These are phyloP conservation scores for Paramuricea clavata DNA, from an alignment of 92 coral and sea anemone genomes.

Conservation along the genomic window DNA sequence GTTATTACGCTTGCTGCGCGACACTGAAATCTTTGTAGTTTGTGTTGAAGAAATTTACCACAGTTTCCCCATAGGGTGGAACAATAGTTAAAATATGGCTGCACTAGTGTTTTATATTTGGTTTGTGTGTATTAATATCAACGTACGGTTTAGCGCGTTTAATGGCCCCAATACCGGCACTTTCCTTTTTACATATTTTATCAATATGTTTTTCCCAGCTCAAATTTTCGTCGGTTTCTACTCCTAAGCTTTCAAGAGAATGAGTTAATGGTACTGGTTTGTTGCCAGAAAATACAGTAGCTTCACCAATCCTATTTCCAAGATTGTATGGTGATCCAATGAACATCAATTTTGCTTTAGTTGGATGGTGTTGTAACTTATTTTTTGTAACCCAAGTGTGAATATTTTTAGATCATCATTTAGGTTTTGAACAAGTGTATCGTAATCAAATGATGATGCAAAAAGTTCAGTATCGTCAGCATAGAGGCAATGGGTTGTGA, in stretches of 20 bases:
- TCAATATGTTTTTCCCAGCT: neutral
- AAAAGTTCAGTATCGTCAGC: slow-evolving; percentile 62
- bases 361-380: slow-evolving; percentile 57
- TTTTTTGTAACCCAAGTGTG: slow-evolving; percentile 31
- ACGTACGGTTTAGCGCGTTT: neutral
- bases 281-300: neutral
- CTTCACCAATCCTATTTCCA: slow-evolving; percentile 34
- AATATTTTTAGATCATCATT: slow-evolving; percentile 26
- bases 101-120: neutral
- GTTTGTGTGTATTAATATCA: no score
- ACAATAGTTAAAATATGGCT: neutral
- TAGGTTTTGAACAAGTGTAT: slow-evolving; percentile 7
- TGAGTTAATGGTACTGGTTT: neutral
- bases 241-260: neutral
- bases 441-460: slow-evolving; percentile 32
- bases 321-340: slow-evolving; percentile 53
- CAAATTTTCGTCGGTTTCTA: neutral
- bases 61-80: neutral
- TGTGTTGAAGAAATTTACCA: neutral
- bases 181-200: neutral
- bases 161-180: neutral
- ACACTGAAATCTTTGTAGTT: neutral
- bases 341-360: slow-evolving; percentile 51
- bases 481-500: slow-evolving; percentile 47
- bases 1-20: neutral